Base-by-base conservation (phyloP, 2,113 vertebrate species). In the Bufo gargarizans region DNA sequence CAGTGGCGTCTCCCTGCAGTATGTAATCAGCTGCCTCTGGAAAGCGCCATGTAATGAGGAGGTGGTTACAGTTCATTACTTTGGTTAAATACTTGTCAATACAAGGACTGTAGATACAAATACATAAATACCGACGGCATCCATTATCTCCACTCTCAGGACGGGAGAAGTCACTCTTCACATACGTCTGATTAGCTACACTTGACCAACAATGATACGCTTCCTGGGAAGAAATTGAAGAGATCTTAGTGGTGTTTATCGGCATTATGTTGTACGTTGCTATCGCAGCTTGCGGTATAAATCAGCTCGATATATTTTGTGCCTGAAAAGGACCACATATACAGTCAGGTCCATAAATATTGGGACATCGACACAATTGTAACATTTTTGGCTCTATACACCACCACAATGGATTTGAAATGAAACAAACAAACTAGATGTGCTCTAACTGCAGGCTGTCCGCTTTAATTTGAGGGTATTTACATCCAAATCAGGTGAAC, bases 1-100 rank as follows among this genome's bases (percentile, higher is more conserved):
- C 80, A 63, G 58, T 47, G 80, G 81, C 19, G 59, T 63, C 59
- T 67, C 81, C 81, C 61, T 47, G 43, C 71, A n/a, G 55, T 74
- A 33, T 76, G 69, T 61, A 76, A 88, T 72, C 55, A 82, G 67
- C 79, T 22, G 43, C 3, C 53, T 19, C 19, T 16, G 86, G 80
- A 74, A 61, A 83, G 79, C 16, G 58, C 80, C 49, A 19, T 63
- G 47, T 77, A 88, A 82, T 63, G 80, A 81, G 79, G 69, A 63
- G 79, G 80, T 81, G 79, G 86, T 88, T 83, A 20, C 58, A 83
- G 43, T 83, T 88, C 86, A 88, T 88, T 83, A 63, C 79, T 53
- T 77, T 83, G 86, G 79, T 76, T 88, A 88, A 88, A 82, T 55
- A 74, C 65, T 77, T 83, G 86, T 88, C 86, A 83, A 82, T 83